Evolutionary conservation across 2,888 invertebrate genomes (phyloP), one percentile per base, ranked within the genome.

Genomic region (Dolichopus griseipennis): DNA sequence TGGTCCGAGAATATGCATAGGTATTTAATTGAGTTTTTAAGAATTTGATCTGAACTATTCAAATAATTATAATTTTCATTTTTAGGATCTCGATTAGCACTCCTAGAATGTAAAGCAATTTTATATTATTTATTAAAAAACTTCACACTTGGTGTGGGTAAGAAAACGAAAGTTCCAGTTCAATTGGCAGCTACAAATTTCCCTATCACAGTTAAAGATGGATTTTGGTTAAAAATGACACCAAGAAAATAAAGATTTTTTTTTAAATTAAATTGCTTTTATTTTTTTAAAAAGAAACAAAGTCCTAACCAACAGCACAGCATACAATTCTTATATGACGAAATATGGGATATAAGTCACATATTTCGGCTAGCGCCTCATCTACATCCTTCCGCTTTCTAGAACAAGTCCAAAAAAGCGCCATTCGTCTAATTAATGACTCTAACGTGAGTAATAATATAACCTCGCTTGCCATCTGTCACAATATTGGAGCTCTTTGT

Each of bases 1-100:
- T 0, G 88, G 88, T 4, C 87, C 85, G 1, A 82, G 88, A 68
- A 86, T 83, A 74, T 88, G 88, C 72, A 85, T 88, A 66, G 88
- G 87, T 80, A 69, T 27, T 27, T 21, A 21, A 9, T 4, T 63
- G 9, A 1, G 63, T 27, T 9, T 18, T n/a, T 15, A 1, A 15
- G 22, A 22, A 3, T 1, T 61, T 5, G 4, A 37, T 37, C 5
- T 37, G 1, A 10, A 27, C 4, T 37, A 64, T 65, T 18, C 61
- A 61, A 43, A 37, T 21, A 37, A 3, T 18, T 66, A 5, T 52
- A 66, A n/a, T 66, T 27, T 66, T 22, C 15, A 21, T 65, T 72
- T 33, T 65, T 71, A 80, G 80, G 77, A 22, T 77, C 78, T 1
- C 77, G 81, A 21, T 80, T 80, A 64, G 81, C 79, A 33, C 71